Base-by-base conservation (phyloP, 2,797 vertebrate genomes). In the Steatocranus sp. region DNA sequence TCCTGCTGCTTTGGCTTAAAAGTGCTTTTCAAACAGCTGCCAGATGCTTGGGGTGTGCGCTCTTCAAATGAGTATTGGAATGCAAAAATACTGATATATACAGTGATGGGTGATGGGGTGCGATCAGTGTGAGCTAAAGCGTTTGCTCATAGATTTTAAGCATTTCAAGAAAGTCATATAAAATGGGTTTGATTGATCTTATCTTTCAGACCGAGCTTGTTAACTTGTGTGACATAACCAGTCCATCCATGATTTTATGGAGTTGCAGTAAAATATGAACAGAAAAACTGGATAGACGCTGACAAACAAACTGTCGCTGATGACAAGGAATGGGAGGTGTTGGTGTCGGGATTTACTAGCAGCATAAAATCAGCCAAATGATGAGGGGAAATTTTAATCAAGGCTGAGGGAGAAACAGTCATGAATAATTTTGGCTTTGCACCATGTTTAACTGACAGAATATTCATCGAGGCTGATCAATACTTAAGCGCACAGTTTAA, bases 351-450 rank as follows among this genome's bases (percentile, higher is more conserved):
- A 78, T 83, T 88, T 83, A 79, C 41, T 85, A 56, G 85, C 87
- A 66, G 80, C 76, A 83, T 86, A 61, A 85, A 88, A 88, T 61
- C 54, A 82, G 54, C 56, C 78, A 83, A 86, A 83, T 84, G 56
- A 23, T 80, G 83, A 82, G 75, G 49, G 53, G 18, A 75, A 77
- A 80, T 54, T 68, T 74, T 50, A 81, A 88, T 79, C 14, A 41
- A 53, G 14, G 76, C 81, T 30, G 74, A 79, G 68, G 48, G 49
- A 87, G 68, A 78, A 83, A 84, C 63, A 36, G 75, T 92, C 43
- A 81, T 90, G 74, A 88, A 89, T 89, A 41, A 85, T 86, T 89
- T 85, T 83, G 27, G 34, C 78, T 81, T 70, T 12, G 32, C 61
- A 75, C 66, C 41, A 27, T 75, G 50, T 88, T 82, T 58, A 83